phyloP scores from a whole-genome alignment of 2,113 vertebrate species.

The Ia io region DNA sequence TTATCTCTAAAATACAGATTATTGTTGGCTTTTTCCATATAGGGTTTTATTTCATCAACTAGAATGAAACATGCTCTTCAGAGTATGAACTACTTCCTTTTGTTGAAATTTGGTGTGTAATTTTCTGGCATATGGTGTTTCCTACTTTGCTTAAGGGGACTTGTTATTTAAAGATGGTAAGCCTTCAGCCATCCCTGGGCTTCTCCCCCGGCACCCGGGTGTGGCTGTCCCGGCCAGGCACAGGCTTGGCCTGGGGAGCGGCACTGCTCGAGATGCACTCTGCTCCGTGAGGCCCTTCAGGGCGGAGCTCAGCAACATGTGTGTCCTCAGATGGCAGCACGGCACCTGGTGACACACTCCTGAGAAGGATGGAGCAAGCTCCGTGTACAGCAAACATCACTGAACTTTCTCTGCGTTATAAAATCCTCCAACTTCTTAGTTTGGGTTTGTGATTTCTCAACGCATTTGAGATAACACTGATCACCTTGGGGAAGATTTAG shows the following conservation, averaged over 20 bases:
- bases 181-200: not conserved
- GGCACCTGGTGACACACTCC: not conserved
- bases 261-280: not conserved
- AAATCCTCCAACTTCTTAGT: not conserved
- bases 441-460: not conserved
- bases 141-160: not conserved
- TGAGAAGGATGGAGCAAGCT: accelerated
- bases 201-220: not conserved
- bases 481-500: not conserved
- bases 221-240: accelerated
- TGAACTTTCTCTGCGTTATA: not conserved
- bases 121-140: not conserved
- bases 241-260: not conserved
- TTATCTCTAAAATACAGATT: not conserved
- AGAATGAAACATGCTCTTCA: not conserved
- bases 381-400: accelerated
- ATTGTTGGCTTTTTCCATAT: not conserved
- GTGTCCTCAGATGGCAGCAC: not conserved
- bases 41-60: slow-evolving; percentile 12
- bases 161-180: not conserved
- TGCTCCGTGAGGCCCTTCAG: not conserved
- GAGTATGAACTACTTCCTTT: not conserved
- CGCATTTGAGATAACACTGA: not conserved
- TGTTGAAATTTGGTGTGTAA: not conserved
- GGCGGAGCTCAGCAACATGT: not conserved